Conservation (phyloP, 2,888 invertebrate genomes). For the Rhogogaster chlorosoma region DNA sequence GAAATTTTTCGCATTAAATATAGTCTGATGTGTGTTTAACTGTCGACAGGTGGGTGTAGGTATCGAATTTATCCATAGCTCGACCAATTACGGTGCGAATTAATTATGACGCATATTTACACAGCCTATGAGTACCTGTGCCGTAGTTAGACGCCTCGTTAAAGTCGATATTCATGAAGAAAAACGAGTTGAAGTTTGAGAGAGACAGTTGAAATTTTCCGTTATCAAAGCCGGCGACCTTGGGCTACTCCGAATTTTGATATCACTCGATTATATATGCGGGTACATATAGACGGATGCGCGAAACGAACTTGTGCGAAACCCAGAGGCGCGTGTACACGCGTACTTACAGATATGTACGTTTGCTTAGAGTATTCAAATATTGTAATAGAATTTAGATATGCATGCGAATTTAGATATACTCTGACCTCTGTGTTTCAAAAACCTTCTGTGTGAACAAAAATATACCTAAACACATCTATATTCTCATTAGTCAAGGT, state of each 20-base stretch:
- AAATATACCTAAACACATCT: not conserved
- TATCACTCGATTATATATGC: slow-evolving; percentile 13
- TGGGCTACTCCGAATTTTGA: slow-evolving; percentile 22
- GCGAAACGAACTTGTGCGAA: not conserved
- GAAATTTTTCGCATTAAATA: too few relatives aligned
- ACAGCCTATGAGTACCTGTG: not conserved
- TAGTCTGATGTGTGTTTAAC: too few relatives aligned
- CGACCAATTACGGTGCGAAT: not conserved
- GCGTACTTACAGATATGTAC: not conserved
- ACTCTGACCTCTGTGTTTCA: slow-evolving; percentile 19
- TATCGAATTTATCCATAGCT: not conserved
- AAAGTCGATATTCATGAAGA: not conserved
- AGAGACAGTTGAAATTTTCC: not conserved
- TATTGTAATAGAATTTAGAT: not conserved
- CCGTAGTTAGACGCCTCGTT: too few relatives aligned
- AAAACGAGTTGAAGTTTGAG: not conserved
- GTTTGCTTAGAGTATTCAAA: slow-evolving; percentile 15
- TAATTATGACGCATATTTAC: not conserved
- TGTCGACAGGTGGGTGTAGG: not conserved
- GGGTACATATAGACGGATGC: not conserved
- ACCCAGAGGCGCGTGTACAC: not conserved
- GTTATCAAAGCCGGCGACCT: slow-evolving; percentile 17
- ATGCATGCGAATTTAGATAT: not conserved
- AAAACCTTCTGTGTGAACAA: too few relatives aligned
- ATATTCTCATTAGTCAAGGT: not conserved